phyloP scores from a whole-genome alignment of 2,797 vertebrate species.

The Pogoniulus pusillus region DNA sequence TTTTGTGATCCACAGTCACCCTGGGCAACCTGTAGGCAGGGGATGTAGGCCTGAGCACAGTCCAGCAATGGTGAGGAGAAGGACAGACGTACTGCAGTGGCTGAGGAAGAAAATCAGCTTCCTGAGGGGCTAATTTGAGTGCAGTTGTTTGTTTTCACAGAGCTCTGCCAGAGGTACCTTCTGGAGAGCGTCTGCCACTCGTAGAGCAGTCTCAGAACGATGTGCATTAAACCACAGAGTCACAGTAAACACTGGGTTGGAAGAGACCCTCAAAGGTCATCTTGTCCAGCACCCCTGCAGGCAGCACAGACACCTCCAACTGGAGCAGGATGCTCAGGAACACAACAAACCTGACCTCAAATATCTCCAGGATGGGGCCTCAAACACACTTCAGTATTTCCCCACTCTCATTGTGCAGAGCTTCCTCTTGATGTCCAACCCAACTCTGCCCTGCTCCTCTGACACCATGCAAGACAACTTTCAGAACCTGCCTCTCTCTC shows the following conservation, averaged over 20 bases:
- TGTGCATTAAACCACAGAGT: constrained; percentile 3
- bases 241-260: too few species aligned
- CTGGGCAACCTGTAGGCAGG: neutral
- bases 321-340: too few species aligned
- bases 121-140: constrained; percentile 33
- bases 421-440: too few species aligned
- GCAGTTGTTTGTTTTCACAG: constrained; percentile 44
- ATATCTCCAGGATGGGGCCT: too few species aligned
- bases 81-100: constrained; percentile 28
- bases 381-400: too few species aligned
- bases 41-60: neutral
- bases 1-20: too few species aligned
- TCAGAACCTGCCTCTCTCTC: neutral
- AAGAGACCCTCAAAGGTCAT: too few species aligned
- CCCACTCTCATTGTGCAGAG: too few species aligned
- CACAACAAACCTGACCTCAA: too few species aligned
- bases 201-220: constrained; percentile 35
- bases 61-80: constrained; percentile 18
- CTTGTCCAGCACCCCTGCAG: too few species aligned
- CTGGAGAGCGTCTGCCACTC: constrained; percentile 53
- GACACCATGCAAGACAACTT: neutral
- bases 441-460: neutral
- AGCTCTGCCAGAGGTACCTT: constrained; percentile 46
- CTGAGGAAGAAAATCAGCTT: constrained; percentile 51
- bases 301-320: too few species aligned